phyloP scores from a whole-genome alignment of 2,797 vertebrate species.

The Arrhamphus sclerolepis region DNA sequence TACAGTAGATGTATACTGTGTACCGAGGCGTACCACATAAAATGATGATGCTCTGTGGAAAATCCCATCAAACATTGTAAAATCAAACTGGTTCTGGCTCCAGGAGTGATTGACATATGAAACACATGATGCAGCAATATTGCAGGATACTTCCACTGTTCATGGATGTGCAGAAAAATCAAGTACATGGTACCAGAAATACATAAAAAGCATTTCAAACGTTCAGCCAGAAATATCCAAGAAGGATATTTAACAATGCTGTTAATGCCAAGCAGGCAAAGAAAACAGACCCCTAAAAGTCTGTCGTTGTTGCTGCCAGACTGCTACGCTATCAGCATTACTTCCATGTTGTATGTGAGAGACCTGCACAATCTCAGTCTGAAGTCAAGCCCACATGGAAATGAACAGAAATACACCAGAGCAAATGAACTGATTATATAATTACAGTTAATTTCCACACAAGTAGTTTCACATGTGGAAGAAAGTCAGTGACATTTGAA shows the following conservation, averaged over 20 bases:
- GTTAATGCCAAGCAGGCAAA: slow-evolving; percentile 33
- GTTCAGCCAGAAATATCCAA: background rate
- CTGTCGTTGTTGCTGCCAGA: slow-evolving; percentile 16
- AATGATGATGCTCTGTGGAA: no score
- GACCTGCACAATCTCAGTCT: slow-evolving; percentile 15
- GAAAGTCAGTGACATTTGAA: slow-evolving; percentile 24
- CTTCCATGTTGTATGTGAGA: slow-evolving; percentile 14
- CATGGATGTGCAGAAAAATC: background rate
- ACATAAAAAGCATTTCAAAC: no score
- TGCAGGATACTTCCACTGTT: background rate
- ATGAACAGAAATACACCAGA: slow-evolving; percentile 8
- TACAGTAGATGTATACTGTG: no score
- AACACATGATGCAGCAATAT: background rate
- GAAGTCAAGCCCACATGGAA: slow-evolving; percentile 8
- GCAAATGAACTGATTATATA: slow-evolving; percentile 25
- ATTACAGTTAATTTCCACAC: slow-evolving; percentile 8
- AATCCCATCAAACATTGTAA: no score
- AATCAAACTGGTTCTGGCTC: no score
- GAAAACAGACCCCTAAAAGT: background rate
- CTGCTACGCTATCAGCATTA: slow-evolving; percentile 3
- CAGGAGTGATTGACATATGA: no score
- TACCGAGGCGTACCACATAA: no score
- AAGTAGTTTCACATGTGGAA: slow-evolving; percentile 30
- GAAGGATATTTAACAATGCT: slow-evolving; percentile 6
- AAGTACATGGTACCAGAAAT: no score